These are phyloP conservation scores for Cynoglossus semilaevis DNA, from an alignment of 2,113 vertebrate species.

Conservation along the genomic window DNA sequence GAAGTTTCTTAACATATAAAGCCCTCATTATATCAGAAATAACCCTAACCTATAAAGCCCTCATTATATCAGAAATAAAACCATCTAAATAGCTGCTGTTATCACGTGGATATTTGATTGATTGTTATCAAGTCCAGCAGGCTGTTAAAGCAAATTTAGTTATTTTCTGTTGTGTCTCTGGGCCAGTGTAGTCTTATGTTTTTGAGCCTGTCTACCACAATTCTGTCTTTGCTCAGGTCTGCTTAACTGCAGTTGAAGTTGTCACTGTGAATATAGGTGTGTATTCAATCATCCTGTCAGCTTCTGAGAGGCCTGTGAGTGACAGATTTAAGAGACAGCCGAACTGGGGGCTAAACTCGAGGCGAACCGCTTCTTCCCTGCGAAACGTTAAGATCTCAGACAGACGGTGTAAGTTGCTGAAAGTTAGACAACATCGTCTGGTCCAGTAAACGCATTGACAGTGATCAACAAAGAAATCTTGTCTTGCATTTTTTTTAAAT, in stretches of 20 bases:
- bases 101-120: slow-evolving; percentile 13
- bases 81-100: slow-evolving; percentile 6
- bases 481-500: slow-evolving; percentile 64
- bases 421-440: slow-evolving; percentile 75
- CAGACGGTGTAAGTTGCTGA: slow-evolving; percentile 57
- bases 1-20: slow-evolving; percentile 45
- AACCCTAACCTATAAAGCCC: slow-evolving; percentile 3
- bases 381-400: slow-evolving; percentile 64
- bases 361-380: slow-evolving; percentile 63
- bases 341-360: slow-evolving; percentile 73
- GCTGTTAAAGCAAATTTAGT: slow-evolving; percentile 24
- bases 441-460: slow-evolving; percentile 76
- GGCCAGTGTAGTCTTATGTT: slow-evolving; percentile 26
- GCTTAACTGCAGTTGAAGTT: slow-evolving; percentile 69
- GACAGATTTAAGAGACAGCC: slow-evolving; percentile 73
- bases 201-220: slow-evolving; percentile 41
- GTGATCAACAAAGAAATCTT: slow-evolving; percentile 80
- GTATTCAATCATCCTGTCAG: slow-evolving; percentile 78
- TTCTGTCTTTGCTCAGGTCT: slow-evolving; percentile 64
- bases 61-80: slow-evolving; percentile 29
- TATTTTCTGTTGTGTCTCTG: slow-evolving; percentile 8
- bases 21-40: not conserved
- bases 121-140: not conserved
- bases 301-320: slow-evolving; percentile 72
- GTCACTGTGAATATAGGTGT: slow-evolving; percentile 73